A percentile compares a stretch with the other conserved stretches of the same genome.
phyloP scores from a whole-genome alignment of 2,888 invertebrate genomes.

The Ophraella communa region DNA sequence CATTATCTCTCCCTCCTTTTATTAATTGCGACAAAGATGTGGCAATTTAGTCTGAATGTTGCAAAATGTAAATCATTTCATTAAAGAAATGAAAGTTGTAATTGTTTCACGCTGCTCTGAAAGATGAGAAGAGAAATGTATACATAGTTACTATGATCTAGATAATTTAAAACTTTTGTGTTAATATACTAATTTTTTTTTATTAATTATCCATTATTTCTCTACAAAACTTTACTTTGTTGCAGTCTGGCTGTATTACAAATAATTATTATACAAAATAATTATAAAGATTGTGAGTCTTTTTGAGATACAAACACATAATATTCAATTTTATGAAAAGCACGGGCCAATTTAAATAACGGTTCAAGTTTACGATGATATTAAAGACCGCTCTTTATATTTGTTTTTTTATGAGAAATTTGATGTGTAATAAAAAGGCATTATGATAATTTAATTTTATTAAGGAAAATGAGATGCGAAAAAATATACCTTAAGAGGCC shows the following conservation, averaged over 20 bases:
- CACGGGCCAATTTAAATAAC: too few relatives aligned
- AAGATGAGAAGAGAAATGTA: conserved; percentile 26
- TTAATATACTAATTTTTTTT: too few relatives aligned
- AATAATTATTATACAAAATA: too few relatives aligned
- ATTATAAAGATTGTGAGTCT: too few relatives aligned
- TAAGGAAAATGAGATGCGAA: not conserved
- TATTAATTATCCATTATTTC: too few relatives aligned
- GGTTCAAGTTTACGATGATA: too few relatives aligned
- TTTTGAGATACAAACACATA: too few relatives aligned
- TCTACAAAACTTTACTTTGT: too few relatives aligned
- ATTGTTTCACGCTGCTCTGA: conserved; percentile 21
- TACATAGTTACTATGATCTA: not conserved
- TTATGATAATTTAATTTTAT: conserved; percentile 23
- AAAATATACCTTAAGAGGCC: not conserved
- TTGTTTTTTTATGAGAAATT: conserved; percentile 2
- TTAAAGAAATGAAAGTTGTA: conserved; percentile 25
- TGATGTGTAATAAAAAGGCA: conserved; percentile 21
- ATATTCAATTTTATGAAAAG: too few relatives aligned
- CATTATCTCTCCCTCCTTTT: conserved; percentile 20
- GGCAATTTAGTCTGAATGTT: conserved; percentile 29
- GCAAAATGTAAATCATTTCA: conserved; percentile 34
- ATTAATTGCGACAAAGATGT: conserved; percentile 32
- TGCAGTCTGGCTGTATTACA: too few relatives aligned
- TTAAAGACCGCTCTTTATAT: not conserved
- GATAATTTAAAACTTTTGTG: not conserved